A percentile compares a stretch with the other conserved stretches of the same genome.
Evolutionary conservation across 1,140 invertebrate genomes (phyloP).

Genomic region (Coptotermes formosanus): DNA sequence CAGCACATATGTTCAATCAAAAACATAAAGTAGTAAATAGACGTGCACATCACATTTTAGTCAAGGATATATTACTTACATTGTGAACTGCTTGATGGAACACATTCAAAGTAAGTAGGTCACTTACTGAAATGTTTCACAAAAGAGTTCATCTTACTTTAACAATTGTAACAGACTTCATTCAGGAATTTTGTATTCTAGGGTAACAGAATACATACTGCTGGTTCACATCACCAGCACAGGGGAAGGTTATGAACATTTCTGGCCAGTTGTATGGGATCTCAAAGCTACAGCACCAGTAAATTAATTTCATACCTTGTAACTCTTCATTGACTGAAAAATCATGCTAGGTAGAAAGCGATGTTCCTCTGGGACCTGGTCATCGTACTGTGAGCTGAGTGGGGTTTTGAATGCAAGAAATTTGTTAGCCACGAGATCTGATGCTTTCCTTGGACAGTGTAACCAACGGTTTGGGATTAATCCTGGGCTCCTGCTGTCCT

Average conservation of each 20-base stretch:
- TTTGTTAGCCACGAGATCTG: slow-evolving; percentile 69
- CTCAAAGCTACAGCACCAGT: background rate
- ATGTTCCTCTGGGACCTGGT: slow-evolving; percentile 73
- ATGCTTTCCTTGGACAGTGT: slow-evolving; percentile 84
- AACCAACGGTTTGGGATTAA: slow-evolving; percentile 86
- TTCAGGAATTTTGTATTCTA: background rate
- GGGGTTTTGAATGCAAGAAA: slow-evolving; percentile 95
- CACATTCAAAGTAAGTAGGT: too few relatives aligned
- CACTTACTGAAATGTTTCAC: too few relatives aligned
- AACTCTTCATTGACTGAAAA: slow-evolving; percentile 65
- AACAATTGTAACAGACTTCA: background rate
- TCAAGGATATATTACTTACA: too few relatives aligned
- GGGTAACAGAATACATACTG: too few relatives aligned
- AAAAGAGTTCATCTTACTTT: too few relatives aligned
- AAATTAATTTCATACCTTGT: slow-evolving; percentile 60
- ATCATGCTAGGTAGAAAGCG: slow-evolving; percentile 85
- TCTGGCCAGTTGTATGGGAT: background rate
- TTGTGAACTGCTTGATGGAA: too few relatives aligned
- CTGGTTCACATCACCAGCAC: too few relatives aligned
- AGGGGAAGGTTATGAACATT: background rate
- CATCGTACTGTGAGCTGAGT: slow-evolving; percentile 72
- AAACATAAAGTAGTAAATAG: too few relatives aligned
- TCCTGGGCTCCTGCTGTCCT: slow-evolving; percentile 52
- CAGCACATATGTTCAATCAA: too few relatives aligned
- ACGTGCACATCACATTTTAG: too few relatives aligned